Evolutionary conservation across 1,140 invertebrate species (phyloP).

Genomic region (Ostrea edulis): DNA sequence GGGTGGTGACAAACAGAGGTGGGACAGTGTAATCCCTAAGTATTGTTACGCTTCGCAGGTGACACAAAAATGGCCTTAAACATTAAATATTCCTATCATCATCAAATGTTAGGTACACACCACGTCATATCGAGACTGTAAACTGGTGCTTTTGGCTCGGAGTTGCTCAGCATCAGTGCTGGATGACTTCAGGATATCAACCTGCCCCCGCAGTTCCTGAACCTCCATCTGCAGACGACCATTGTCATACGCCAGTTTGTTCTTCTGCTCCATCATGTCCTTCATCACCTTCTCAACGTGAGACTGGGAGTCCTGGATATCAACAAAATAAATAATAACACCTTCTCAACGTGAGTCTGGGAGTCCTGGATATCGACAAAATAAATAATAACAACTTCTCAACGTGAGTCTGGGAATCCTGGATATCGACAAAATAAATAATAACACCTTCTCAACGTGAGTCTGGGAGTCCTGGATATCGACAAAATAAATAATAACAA

Average conservation of each 20-base stretch:
- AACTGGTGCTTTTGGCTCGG: slow-evolving; percentile 61
- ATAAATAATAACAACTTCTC: slow-evolving; percentile 63
- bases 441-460: slow-evolving; percentile 69
- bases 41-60: too few relatives aligned
- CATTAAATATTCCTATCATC: not conserved
- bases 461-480: slow-evolving; percentile 64
- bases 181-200: slow-evolving; percentile 63
- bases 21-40: too few relatives aligned
- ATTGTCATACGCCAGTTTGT: slow-evolving; percentile 76
- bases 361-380: slow-evolving; percentile 56
- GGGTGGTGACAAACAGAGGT: too few relatives aligned
- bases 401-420: slow-evolving; percentile 70
- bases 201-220: slow-evolving; percentile 66
- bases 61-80: too few relatives aligned
- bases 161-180: slow-evolving; percentile 66
- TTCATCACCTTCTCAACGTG: slow-evolving; percentile 71
- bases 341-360: slow-evolving; percentile 69
- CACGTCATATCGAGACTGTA: slow-evolving; percentile 72
- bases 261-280: slow-evolving; percentile 77
- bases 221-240: slow-evolving; percentile 73
- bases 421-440: not conserved
- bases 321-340: not conserved
- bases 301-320: slow-evolving; percentile 64
- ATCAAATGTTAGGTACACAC: slow-evolving; percentile 52
- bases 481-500: slow-evolving; percentile 29